Conservation (phyloP, 1,140 invertebrate genomes). For the Caerostris darwini region DNA sequence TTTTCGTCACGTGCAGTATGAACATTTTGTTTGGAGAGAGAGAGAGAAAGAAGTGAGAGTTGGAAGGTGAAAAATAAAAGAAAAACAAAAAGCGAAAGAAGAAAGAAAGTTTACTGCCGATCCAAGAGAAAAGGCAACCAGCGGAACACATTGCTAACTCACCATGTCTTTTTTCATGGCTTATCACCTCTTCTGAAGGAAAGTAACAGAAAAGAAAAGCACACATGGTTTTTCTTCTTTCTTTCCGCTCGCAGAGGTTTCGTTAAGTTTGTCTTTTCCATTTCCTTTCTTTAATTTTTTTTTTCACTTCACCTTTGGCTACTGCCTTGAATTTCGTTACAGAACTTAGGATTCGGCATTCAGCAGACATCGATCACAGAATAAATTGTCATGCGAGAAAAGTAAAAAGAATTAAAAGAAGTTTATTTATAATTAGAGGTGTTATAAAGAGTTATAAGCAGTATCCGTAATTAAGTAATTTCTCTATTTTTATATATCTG, state of each 20-base stretch:
- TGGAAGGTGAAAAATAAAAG: background rate
- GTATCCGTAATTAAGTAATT: too few relatives aligned
- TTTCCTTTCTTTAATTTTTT: background rate
- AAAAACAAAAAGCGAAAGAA: background rate
- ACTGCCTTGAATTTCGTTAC: slow-evolving; percentile 11
- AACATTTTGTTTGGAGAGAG: background rate
- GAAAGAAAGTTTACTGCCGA: background rate
- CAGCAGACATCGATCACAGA: too few relatives aligned
- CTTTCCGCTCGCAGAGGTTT: slow-evolving; percentile 20
- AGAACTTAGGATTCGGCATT: background rate
- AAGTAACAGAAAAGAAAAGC: background rate
- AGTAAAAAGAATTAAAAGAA: too few relatives aligned
- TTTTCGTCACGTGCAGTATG: slow-evolving; percentile 59
- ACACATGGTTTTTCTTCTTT: slow-evolving; percentile 22
- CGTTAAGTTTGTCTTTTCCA: slow-evolving; percentile 11
- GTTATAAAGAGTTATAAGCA: too few relatives aligned
- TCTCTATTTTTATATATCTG: too few relatives aligned
- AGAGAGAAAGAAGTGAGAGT: slow-evolving; percentile 5
- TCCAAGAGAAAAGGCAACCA: slow-evolving; percentile 56
- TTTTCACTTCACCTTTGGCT: background rate
- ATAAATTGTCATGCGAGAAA: too few relatives aligned
- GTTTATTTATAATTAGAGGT: too few relatives aligned
- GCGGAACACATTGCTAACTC: slow-evolving; percentile 56
- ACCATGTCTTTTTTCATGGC: background rate
- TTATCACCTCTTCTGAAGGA: slow-evolving; percentile 41